phyloP scores from a whole-genome alignment of 2,888 invertebrate genomes.

The Lingula anatina region DNA sequence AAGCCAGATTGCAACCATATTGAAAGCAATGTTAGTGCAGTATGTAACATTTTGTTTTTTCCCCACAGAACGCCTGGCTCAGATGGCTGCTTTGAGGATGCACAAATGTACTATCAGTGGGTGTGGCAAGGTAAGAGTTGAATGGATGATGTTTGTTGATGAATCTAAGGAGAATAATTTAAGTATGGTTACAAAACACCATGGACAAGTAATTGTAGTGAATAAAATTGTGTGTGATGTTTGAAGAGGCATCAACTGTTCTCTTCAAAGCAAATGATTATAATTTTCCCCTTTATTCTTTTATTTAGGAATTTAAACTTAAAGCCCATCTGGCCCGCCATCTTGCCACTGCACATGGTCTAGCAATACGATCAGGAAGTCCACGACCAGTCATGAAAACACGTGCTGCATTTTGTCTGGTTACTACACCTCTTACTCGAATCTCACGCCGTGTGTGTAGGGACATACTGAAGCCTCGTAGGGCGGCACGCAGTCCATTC shows the following conservation, averaged over 20 bases:
- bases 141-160: no score
- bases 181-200: no score
- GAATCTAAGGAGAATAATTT: no score
- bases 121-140: conserved; percentile 75
- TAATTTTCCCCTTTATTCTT: no score
- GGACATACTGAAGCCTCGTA: conserved; percentile 70
- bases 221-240: no score
- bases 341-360: conserved; percentile 85
- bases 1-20: no score
- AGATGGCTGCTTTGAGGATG: conserved; percentile 66
- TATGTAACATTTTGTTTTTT: no score
- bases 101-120: conserved; percentile 85
- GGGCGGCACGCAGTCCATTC: conserved; percentile 82
- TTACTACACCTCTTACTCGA: conserved; percentile 83
- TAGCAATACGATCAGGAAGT: conserved; percentile 67
- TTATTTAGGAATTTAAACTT: conserved; percentile 75
- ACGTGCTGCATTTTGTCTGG: conserved; percentile 90
- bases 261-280: no score
- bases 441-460: conserved; percentile 82
- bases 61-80: conserved; percentile 54
- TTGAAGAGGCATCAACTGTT: no score
- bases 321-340: conserved; percentile 91
- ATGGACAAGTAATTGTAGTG: no score
- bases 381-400: conserved; percentile 96
- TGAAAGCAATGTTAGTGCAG: no score